Conservation (phyloP, 2,888 invertebrate species). For the Drosophila histrio region DNA sequence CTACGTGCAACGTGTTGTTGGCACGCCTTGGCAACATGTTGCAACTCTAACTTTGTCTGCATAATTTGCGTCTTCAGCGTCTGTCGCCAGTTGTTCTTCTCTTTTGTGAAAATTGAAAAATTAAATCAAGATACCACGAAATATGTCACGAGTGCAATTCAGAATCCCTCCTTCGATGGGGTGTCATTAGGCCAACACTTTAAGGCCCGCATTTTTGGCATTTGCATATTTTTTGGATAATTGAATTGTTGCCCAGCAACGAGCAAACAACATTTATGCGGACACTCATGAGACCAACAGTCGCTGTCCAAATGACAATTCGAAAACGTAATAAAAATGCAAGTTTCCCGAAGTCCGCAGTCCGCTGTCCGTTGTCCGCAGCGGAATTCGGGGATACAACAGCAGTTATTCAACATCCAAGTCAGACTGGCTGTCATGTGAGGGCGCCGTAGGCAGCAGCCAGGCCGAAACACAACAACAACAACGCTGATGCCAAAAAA, state of each 20-base stretch:
- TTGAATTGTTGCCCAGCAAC: slow-evolving; percentile 81
- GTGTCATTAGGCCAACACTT: slow-evolving; percentile 31
- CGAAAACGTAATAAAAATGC: slow-evolving; percentile 68
- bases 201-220: slow-evolving; percentile 58
- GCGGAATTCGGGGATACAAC: slow-evolving; percentile 54
- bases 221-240: slow-evolving; percentile 75
- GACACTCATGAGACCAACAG: slow-evolving; percentile 74
- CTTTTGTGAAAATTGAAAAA: slow-evolving; percentile 74
- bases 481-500: neutral
- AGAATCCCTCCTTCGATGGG: neutral
- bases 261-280: slow-evolving; percentile 79
- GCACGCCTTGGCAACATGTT: slow-evolving; percentile 72
- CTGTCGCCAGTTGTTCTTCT: slow-evolving; percentile 32
- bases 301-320: slow-evolving; percentile 73
- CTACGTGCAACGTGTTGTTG: slow-evolving; percentile 54
- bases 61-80: slow-evolving; percentile 67
- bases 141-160: slow-evolving; percentile 76
- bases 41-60: slow-evolving; percentile 54
- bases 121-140: slow-evolving; percentile 73
- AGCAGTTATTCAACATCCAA: slow-evolving; percentile 63
- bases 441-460: slow-evolving; percentile 65
- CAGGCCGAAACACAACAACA: slow-evolving; percentile 11
- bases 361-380: slow-evolving; percentile 4
- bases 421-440: slow-evolving; percentile 64
- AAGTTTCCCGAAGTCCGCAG: slow-evolving; percentile 40